Conservation (phyloP, 2,888 invertebrate species). For the Cerceris rybyensis region DNA sequence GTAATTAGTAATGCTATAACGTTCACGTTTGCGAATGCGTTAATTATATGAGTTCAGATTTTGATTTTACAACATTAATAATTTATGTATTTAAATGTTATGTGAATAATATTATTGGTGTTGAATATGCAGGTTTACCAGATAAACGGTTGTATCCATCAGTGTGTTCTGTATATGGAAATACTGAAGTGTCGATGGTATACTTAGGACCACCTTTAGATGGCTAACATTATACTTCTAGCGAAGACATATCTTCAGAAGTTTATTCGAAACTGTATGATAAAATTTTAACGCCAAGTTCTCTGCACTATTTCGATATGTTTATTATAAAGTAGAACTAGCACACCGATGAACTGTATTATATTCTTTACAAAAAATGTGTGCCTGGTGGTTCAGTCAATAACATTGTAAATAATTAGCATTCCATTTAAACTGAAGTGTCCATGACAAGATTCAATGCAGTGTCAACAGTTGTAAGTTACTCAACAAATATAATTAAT, state of each 20-base stretch:
- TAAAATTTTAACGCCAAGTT: conserved; percentile 41
- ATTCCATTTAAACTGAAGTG: conserved; percentile 42
- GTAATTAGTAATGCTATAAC: too few relatives aligned
- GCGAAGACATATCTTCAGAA: conserved; percentile 48
- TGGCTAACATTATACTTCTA: conserved; percentile 86
- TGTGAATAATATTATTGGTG: background rate
- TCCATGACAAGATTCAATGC: conserved; percentile 27
- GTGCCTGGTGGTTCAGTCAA: conserved; percentile 56
- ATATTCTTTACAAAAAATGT: conserved; percentile 48
- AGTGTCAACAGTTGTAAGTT: conserved; percentile 30
- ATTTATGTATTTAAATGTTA: too few relatives aligned
- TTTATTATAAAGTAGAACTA: conserved; percentile 67
- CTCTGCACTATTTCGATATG: conserved; percentile 48
- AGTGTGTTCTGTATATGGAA: conserved; percentile 99
- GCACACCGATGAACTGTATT: conserved; percentile 53
- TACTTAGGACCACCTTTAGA: conserved; percentile 98
- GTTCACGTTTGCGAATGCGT: too few relatives aligned
- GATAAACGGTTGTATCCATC: conserved; percentile 96
- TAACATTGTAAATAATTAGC: conserved; percentile 65
- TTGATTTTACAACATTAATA: too few relatives aligned
- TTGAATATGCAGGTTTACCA: conserved; percentile 88
- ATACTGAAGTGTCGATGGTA: conserved; percentile 99
- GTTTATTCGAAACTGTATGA: conserved; percentile 38
- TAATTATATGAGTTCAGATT: too few relatives aligned
- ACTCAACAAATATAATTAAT: conserved; percentile 18